Evolutionary conservation across 2,113 vertebrate genomes (phyloP), one percentile per base, ranked within the genome.

Genomic region (Tragulus kanchil): DNA sequence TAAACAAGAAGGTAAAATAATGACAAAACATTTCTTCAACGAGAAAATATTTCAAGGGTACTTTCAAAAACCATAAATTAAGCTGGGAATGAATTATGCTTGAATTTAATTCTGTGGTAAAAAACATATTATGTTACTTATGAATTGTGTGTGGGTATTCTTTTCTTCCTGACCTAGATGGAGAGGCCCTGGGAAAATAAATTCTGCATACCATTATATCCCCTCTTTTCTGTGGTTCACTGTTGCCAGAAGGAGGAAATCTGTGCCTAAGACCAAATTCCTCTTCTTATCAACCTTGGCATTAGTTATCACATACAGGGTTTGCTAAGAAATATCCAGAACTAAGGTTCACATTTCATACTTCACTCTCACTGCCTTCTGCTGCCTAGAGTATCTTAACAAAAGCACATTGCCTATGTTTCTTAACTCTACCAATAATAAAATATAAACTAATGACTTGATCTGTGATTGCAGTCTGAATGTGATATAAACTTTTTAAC

Each of bases 1-100:
- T 75, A 58, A 75, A 95, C 31, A 91, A 87, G 19, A 69, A 85
- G 28, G 15, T 28, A 59, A 96, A 90, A 77, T 85, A 95, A 79
- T 89, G n/a, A 93, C 8, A 93, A 87, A 90, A 88, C 23, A 88
- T 71, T 65, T 90, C 95, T 58, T 95, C 25, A 89, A 90, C 64
- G 21, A 95, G 58, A 85, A 89, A 86, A 85, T 83, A 93, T 86
- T 89, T 92, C 84, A 93, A 91, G 78, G 26, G 3, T 93, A 88
- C 61, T 96, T 86, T 92, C 17, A 89, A 93, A 92, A 61, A 25
- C 8, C 31, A 77, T 45, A 81, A 96, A 61, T 59, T 91, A 95
- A 93, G 12, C 19, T 94, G 28, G 83, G 52, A 91, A 84, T 75
- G 88, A 0, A 58, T 75, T 85, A 62, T 36, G 8, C 26, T 61